phyloP scores from a whole-genome alignment of 2,113 vertebrate genomes.

The Gavialis gangeticus region DNA sequence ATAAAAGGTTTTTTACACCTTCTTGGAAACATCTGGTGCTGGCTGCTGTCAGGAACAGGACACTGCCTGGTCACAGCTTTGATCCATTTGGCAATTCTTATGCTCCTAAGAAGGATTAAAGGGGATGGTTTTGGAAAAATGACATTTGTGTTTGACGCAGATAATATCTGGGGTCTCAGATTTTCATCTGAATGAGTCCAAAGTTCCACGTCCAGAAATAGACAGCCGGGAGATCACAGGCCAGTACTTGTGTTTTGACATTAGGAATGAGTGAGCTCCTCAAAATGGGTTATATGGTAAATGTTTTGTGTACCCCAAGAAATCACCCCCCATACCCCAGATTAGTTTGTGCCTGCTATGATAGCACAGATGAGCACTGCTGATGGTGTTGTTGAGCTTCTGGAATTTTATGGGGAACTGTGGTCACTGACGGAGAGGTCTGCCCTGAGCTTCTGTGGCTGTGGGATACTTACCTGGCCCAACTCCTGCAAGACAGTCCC shows the following conservation, averaged over 20 bases:
- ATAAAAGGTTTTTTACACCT: not conserved
- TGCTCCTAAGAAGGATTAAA: not conserved
- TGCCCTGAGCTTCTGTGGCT: not conserved
- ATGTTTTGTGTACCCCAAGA: not conserved
- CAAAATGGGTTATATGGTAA: not conserved
- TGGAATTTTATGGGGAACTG: not conserved
- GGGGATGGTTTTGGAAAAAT: not conserved
- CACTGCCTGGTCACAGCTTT: not conserved
- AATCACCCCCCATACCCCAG: too few species aligned
- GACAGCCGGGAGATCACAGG: not conserved
- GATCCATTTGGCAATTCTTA: not conserved
- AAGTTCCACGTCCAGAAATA: not conserved
- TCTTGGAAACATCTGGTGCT: not conserved
- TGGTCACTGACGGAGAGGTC: not conserved
- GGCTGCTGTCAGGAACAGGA: not conserved
- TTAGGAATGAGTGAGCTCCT: not conserved
- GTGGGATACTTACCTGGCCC: not conserved
- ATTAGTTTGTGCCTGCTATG: not conserved
- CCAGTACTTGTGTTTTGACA: not conserved
- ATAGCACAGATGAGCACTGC: not conserved
- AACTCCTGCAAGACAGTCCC: not conserved
- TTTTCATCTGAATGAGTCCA: not conserved
- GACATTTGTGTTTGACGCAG: not conserved
- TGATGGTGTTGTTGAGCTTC: not conserved
- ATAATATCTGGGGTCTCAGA: not conserved